Evolutionary conservation across 2,113 vertebrate genomes (phyloP).

Genomic region (Stegastes partitus): DNA sequence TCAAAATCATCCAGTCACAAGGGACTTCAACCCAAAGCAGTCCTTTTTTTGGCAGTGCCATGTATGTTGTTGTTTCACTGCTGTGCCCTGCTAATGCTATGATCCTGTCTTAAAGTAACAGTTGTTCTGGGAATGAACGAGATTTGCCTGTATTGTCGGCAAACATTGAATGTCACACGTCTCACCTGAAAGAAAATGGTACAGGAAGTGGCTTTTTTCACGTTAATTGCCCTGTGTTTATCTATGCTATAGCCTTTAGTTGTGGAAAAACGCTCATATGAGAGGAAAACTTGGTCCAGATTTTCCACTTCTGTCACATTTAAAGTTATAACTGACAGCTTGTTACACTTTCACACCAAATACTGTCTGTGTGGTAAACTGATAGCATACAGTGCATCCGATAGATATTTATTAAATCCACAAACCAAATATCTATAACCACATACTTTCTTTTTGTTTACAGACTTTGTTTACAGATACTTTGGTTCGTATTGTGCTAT

Average conservation of each 20-base stretch:
- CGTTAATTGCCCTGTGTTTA: conserved; percentile 10
- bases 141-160: conserved; percentile 3
- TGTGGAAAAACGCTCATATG: conserved; percentile 9
- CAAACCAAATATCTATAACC: conserved; percentile 76
- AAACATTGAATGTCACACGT: conserved; percentile 43
- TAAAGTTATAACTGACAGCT: conserved; percentile 55
- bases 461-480: conserved; percentile 73
- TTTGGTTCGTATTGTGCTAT: conserved; percentile 60
- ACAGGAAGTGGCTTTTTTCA: conserved; percentile 21
- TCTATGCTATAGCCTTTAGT: conserved; percentile 35
- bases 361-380: conserved; percentile 43
- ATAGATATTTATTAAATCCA: conserved; percentile 68
- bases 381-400: conserved; percentile 34
- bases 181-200: conserved; percentile 35
- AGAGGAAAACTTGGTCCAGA: conserved; percentile 24
- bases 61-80: conserved; percentile 38
- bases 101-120: conserved; percentile 38
- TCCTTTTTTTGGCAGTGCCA: conserved; percentile 39
- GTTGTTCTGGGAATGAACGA: conserved; percentile 27
- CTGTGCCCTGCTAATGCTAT: conserved; percentile 28
- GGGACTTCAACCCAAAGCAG: conserved; percentile 5
- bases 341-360: conserved; percentile 71
- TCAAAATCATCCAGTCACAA: conserved; percentile 18
- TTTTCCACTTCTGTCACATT: conserved; percentile 33
- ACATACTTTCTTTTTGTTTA: conserved; percentile 62